phyloP scores from a whole-genome alignment of 2,888 invertebrate genomes.

The Andrena marginata region DNA sequence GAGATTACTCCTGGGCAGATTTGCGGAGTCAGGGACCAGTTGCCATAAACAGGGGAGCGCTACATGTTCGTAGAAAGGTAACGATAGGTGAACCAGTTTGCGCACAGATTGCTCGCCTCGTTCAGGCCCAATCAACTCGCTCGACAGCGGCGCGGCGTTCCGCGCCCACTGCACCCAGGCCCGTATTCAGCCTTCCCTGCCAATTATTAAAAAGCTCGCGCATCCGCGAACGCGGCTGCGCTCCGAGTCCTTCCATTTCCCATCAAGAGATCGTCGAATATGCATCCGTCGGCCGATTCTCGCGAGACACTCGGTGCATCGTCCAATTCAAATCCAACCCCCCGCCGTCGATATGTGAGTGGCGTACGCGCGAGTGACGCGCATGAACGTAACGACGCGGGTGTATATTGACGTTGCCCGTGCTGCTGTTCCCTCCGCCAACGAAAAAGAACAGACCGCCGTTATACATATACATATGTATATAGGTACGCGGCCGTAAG shows the following conservation, averaged over 20 bases:
- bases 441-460: not conserved
- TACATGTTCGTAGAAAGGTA: too few species aligned
- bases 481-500: too few species aligned
- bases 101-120: not conserved
- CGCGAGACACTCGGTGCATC: conserved; percentile 4
- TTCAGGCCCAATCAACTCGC: not conserved
- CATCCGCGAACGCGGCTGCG: not conserved
- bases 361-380: conserved; percentile 27
- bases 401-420: conserved; percentile 32
- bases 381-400: conserved; percentile 39
- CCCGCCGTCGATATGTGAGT: conserved; percentile 33
- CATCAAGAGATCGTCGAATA: not conserved
- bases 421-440: not conserved
- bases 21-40: too few species aligned
- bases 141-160: not conserved
- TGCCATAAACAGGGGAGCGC: too few species aligned
- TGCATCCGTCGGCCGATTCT: not conserved
- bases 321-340: conserved; percentile 17
- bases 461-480: too few species aligned
- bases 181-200: not conserved
- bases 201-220: not conserved
- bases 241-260: not conserved
- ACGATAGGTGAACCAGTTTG: too few species aligned
- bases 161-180: not conserved
- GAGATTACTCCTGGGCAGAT: too few species aligned